phyloP scores from a whole-genome alignment of 2,113 vertebrate species.

The Passer domesticus region DNA sequence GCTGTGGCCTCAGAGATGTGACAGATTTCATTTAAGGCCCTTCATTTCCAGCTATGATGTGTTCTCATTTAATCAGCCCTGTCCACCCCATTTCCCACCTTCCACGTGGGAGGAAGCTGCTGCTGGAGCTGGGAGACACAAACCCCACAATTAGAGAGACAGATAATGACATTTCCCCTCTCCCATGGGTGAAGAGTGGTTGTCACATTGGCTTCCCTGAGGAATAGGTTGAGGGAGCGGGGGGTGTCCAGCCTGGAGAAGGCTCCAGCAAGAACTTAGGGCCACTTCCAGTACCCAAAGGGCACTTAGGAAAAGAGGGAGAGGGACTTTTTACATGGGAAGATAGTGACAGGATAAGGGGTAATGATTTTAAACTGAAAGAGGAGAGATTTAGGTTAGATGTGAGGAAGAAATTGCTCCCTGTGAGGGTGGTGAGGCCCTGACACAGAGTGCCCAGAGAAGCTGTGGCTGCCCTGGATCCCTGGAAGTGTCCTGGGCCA shows the following conservation, averaged over 20 bases:
- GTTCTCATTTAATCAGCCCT: neutral
- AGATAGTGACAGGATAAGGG: no score
- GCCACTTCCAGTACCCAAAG: neutral
- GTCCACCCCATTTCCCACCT: neutral
- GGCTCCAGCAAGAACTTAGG: neutral
- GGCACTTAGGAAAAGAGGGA: neutral
- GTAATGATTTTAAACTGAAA: neutral
- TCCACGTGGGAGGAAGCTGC: neutral
- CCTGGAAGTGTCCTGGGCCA: neutral
- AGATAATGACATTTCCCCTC: neutral
- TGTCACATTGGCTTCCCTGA: neutral
- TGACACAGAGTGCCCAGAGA: neutral
- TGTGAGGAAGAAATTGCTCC: neutral
- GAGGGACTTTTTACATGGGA: neutral
- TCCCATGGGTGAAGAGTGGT: neutral
- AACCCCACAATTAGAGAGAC: neutral
- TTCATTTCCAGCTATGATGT: neutral
- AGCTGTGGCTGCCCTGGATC: neutral
- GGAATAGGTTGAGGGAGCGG: neutral
- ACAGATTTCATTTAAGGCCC: conserved; percentile 5
- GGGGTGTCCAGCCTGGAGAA: neutral
- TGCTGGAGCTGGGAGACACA: neutral
- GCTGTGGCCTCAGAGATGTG: neutral
- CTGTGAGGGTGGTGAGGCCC: neutral
- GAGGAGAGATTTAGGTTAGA: neutral